Base-by-base conservation (phyloP, 2,113 vertebrate genomes). In the Psephotus haematonotus region DNA sequence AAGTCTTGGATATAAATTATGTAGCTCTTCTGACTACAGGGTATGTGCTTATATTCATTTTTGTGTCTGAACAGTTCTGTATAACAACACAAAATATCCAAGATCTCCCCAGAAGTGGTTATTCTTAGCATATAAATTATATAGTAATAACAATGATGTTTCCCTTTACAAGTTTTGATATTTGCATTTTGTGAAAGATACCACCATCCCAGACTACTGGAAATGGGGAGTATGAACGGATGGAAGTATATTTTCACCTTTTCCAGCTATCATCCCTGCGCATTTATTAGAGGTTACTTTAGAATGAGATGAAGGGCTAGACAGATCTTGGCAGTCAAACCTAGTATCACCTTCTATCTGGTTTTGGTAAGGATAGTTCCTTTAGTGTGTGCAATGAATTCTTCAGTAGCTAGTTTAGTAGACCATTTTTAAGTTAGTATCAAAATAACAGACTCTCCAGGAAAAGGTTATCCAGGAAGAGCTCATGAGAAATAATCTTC, bases 1-100 rank as follows among this genome's bases (percentile, higher is more conserved):
- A 79, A 86, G 68, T 84, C 83, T 95, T 64, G 47, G 35, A 70
- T 69, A 31, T 77, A 92, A 95, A 92, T 94, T 71, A 68, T 80
- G 52, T 55, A 74, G 49, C 82, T 92, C 35, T 82, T 94, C 71
- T 74, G 35, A 82, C 88, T 94, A 62, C 37, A 46, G 63, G 29
- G 23, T 57, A 25, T 92, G 59, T 80, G 37, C 50, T 80, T 86
- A n/a, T 74, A 23, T 94, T 85, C 46, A 70, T 94, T 95, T 95
- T 88, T 79, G 57, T 90, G 52, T 50, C 70, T 64, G 27, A 82
- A 69, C 12, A 52, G 71, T 80, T 92, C 37, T 83, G 47, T 80
- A 49, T 29, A 57, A 63, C 59, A 74, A 70, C 37, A 63, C 44
- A 67, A 89, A 90, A 92, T 74, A 77, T 37, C 62, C 28, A 74